phyloP scores from a whole-genome alignment of 2,888 invertebrate genomes.

The Pachliopta kotzebuea region DNA sequence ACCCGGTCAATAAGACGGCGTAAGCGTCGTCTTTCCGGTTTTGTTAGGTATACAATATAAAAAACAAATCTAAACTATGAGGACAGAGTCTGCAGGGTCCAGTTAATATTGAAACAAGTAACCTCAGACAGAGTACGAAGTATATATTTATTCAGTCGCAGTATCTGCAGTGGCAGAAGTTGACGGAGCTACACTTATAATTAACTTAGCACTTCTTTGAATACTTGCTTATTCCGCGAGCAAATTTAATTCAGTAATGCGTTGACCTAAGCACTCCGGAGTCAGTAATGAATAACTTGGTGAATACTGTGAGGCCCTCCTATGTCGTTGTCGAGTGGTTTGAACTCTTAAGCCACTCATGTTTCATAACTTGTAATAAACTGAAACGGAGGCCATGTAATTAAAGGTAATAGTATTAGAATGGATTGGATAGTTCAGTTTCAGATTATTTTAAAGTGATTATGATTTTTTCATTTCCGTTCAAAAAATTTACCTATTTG shows the following conservation, averaged over 20 bases:
- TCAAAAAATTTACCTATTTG: no score
- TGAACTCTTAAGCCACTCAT: slow-evolving; percentile 2
- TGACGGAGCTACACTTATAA: slow-evolving; percentile 2
- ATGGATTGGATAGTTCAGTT: no score
- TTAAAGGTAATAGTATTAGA: neutral
- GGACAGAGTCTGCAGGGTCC: no score
- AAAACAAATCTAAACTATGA: no score
- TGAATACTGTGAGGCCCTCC: slow-evolving; percentile 3
- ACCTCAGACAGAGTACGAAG: no score
- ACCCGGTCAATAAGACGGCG: no score
- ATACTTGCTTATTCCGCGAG: neutral
- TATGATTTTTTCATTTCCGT: no score
- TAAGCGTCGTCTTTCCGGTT: no score
- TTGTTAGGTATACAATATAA: no score
- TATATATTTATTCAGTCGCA: neutral
- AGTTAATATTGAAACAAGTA: no score
- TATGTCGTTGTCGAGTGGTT: neutral
- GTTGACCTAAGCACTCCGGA: slow-evolving; percentile 4
- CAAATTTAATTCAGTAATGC: slow-evolving; percentile 10
- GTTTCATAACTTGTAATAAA: slow-evolving; percentile 3
- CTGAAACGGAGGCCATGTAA: neutral
- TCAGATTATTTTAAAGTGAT: no score
- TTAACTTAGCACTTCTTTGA: neutral
- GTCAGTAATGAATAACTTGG: slow-evolving; percentile 8
- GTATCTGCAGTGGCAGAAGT: neutral